These are phyloP conservation scores for Beroe ovata DNA, from an alignment of 37 sponge, comb jelly and placozoan genomes.

Conservation along the genomic window DNA sequence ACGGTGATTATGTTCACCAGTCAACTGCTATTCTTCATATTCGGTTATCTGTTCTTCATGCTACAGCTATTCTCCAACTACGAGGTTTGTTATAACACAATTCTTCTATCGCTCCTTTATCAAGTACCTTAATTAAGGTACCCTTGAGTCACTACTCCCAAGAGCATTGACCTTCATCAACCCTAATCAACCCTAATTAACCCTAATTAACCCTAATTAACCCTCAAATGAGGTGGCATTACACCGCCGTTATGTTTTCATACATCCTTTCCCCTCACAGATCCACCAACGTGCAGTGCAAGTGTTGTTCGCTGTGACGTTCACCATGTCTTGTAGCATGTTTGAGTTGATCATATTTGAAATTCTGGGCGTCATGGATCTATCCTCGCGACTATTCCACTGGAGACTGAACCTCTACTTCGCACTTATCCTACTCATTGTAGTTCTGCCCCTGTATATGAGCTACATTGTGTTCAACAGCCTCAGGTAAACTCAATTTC, in stretches of 20 bases:
- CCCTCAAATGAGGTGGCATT: too few relatives aligned
- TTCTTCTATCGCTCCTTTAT: too few relatives aligned
- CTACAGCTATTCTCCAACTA: conserved; percentile 91
- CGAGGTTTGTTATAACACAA: conserved; percentile 73
- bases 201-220: too few relatives aligned
- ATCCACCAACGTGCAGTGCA: conserved; percentile 83
- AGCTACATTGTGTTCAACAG: conserved; percentile 72
- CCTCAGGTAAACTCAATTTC: conserved; percentile 36
- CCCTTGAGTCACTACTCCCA: background rate
- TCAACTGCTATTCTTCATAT: conserved; percentile 87
- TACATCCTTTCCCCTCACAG: too few relatives aligned
- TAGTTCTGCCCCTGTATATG: conserved; percentile 83
- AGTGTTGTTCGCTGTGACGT: conserved; percentile 88
- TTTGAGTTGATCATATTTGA: conserved; percentile 98
- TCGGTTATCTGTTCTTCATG: conserved; percentile 96
- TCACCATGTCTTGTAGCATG: conserved; percentile 94
- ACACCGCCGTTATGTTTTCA: too few relatives aligned
- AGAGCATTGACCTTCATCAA: background rate
- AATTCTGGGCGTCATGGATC: conserved; percentile 84
- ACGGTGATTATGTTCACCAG: conserved; percentile 65
- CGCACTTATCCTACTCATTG: conserved; percentile 82
- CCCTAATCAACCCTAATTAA: too few relatives aligned
- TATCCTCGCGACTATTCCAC: conserved; percentile 84
- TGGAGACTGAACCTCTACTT: conserved; percentile 90
- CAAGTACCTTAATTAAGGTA: too few relatives aligned